Evolutionary conservation across 1,140 invertebrate species (phyloP), one percentile per base, ranked within the genome.

Genomic region (Drosophila santomea): DNA sequence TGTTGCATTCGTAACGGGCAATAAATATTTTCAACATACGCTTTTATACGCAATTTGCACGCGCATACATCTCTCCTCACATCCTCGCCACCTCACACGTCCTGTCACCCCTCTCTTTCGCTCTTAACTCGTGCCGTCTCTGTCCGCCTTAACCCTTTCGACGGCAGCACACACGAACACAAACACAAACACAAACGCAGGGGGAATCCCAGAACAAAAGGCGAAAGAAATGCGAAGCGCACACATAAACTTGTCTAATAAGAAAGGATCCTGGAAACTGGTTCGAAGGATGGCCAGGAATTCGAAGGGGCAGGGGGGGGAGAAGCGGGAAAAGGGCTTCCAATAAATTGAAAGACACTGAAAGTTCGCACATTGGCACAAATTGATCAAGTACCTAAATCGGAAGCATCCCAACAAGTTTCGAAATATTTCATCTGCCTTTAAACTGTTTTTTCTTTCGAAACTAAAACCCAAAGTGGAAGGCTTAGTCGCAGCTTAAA

Each of bases 11-110:
- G 88, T 71, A 91, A 91, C 88, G 88, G 83, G 88, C 64, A 88
- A 91, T 91, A 91, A 91, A 91, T 91, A 91, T 91, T 91, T 91
- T 77, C 83, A 90, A 86, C 88, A 88, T 86, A 90, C 82, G 88
- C 83, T 88, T 88, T 88, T 88, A 88, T 88, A 88, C 84, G 84
- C 84, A 88, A 88, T 89, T 88, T 88, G 69, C 84, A 88, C 84
- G 84, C 84, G 58, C 77, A 88, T 88, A 83, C 84, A 88, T 88
- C 83, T 88, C 74, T 67, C 32, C 45, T 25, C 61, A 51, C 67
- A 35, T 43, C 43, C 74, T 32, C 44, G 48, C 66, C 20, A 20
- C 44, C 75, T 35, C 77, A 67, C 71, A 83, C 55, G 52, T 79
- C 60, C 80, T 82, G 62, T 63, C 67, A 17, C 17, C n/a, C 25